phyloP scores from a whole-genome alignment of 1,140 invertebrate genomes.

The Drosophila repleta region DNA sequence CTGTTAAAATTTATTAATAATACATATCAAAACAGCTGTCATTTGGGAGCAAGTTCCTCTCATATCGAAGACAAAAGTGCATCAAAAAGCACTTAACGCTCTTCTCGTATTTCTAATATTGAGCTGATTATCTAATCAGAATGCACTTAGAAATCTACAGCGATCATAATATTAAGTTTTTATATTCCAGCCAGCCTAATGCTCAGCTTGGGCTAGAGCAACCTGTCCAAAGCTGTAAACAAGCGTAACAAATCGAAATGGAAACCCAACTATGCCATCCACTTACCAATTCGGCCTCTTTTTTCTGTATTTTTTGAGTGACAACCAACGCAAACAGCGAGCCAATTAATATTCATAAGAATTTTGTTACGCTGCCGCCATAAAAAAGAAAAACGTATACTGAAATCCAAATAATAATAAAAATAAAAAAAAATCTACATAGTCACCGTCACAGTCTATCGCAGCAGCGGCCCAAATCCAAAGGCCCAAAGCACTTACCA shows the following conservation, averaged over 20 bases:
- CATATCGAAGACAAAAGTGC: no score
- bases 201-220: conserved; percentile 16
- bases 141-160: not conserved
- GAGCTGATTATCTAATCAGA: not conserved
- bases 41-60: no score
- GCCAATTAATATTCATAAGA: conserved; percentile 63
- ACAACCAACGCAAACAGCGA: conserved; percentile 45
- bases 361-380: conserved; percentile 51
- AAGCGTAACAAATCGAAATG: conserved; percentile 36
- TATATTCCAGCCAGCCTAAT: conserved; percentile 2
- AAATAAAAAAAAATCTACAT: conserved; percentile 50
- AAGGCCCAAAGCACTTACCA: conserved; percentile 46
- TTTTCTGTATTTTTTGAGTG: conserved; percentile 28
- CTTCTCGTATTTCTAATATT: not conserved
- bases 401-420: conserved; percentile 35
- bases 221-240: conserved; percentile 42
- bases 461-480: conserved; percentile 28
- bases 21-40: no score
- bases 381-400: conserved; percentile 2
- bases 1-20: not conserved
- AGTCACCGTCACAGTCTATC: conserved; percentile 40
- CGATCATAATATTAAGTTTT: no score
- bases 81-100: not conserved
- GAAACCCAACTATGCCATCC: conserved; percentile 32
- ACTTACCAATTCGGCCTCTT: conserved; percentile 28